Percentiles rank a stretch among this genome's conserved stretches.
Evolutionary conservation across 2,797 vertebrate genomes (phyloP).

Genomic region (Lacerta bilineata): DNA sequence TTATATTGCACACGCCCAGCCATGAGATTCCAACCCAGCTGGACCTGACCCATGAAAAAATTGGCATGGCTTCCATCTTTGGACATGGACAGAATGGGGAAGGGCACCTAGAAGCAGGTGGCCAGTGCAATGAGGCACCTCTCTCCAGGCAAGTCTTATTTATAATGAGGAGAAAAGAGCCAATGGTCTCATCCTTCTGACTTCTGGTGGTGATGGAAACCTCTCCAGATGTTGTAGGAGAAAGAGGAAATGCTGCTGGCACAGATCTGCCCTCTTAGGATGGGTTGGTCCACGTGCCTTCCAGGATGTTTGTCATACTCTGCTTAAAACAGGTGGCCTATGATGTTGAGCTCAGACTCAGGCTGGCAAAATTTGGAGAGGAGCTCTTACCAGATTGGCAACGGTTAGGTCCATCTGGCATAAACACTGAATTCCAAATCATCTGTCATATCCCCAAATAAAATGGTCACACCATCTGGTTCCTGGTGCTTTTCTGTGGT

Average conservation of each 20-base stretch:
- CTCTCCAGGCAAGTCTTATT: background rate
- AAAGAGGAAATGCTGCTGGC: accelerated
- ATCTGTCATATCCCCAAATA: constrained; percentile 2
- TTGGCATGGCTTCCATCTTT: constrained; percentile 20
- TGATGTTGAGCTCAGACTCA: background rate
- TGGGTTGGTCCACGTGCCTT: background rate
- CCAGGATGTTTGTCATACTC: background rate
- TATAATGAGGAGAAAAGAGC: background rate
- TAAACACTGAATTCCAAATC: background rate
- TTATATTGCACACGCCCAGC: constrained; percentile 20
- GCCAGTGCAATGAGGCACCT: no score
- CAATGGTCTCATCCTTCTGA: no score
- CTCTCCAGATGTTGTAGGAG: background rate
- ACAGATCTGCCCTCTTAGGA: background rate
- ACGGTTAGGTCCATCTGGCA: background rate
- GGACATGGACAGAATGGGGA: background rate
- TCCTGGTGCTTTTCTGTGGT: background rate
- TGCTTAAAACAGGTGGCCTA: accelerated
- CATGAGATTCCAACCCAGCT: background rate
- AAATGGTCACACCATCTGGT: background rate
- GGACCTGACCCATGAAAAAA: background rate
- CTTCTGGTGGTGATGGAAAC: background rate
- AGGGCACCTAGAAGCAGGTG: no score
- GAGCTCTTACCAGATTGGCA: background rate
- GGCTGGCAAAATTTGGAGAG: background rate